Base-by-base conservation (phyloP, 1,140 invertebrate genomes). In the Andricus grossulariae region DNA sequence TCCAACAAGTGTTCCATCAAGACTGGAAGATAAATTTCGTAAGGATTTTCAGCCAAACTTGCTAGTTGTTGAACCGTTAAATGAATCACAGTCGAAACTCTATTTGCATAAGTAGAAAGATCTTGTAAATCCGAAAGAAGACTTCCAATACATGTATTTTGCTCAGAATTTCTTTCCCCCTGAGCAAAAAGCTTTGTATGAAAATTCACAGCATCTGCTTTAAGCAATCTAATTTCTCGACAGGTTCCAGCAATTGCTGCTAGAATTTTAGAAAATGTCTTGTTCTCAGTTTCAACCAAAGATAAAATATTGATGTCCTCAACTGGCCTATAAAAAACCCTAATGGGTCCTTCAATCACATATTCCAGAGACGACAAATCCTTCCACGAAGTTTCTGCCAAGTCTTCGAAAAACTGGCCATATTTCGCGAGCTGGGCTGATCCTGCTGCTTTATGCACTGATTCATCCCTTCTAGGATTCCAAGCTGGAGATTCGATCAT, bases 191-290 rank as follows among this genome's bases (percentile, higher is more conserved):
- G 86, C 57, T 93, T 92, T 75, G 89, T 85, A 81, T 93, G 94
- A 87, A 93, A 96, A 90, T 93, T 93, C 60, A 92, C 89, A 21
- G 95, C 94, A 92, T 96, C 95, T 77, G 90, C 86, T 87, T 94
- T 93, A n/a, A 97, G 88, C 50, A 92, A 83, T 71, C 94, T 90
- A 74, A 97, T 94, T 92, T 97, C 97, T 83, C 94, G 92, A 89
- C 96, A 97, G 0, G 97, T 91, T 52, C 95, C 93, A n/a, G 94
- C 94, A 60, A 97, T 93, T 1, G 96, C 95, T 49, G 94, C 94
- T n/a, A 98, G 90, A 18, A 97, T 93, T 92, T 97, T 97, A 73
- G 96, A 96, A 75, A 97, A 93, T 19, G 94, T 91, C 87, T 96
- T 95, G 88, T 97, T 97, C 89, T 98, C 96, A 32, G 95, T 96